Evolutionary conservation across 2,113 vertebrate species (phyloP).

Genomic region (Nymphicus hollandicus): DNA sequence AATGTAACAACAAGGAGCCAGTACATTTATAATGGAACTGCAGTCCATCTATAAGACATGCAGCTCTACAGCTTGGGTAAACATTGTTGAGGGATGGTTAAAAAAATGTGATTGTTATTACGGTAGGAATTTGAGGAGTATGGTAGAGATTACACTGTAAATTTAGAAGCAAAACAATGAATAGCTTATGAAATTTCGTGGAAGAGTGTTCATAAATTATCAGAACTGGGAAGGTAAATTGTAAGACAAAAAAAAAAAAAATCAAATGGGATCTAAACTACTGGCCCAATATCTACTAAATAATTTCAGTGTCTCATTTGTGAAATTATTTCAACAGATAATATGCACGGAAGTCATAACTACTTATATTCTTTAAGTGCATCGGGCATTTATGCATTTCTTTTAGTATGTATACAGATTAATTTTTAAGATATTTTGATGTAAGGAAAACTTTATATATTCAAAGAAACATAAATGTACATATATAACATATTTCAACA

Average conservation of each 20-base stretch:
- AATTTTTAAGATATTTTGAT: neutral
- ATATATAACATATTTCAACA: neutral
- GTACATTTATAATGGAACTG: neutral
- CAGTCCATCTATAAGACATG: neutral
- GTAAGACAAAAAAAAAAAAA: neutral
- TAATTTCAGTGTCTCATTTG: neutral
- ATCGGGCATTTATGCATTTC: neutral
- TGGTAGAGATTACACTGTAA: neutral
- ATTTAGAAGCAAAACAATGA: neutral
- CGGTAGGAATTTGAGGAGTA: neutral
- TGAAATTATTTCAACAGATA: neutral
- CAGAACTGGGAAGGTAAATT: neutral
- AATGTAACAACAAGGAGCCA: neutral
- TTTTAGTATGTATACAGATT: neutral
- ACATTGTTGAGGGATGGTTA: neutral
- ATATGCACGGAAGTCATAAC: neutral
- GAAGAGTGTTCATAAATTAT: neutral
- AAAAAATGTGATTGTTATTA: neutral
- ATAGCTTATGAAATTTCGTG: neutral
- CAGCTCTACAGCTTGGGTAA: neutral
- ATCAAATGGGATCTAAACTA: neutral
- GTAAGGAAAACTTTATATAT: neutral
- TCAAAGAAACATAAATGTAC: neutral
- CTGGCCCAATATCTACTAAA: neutral
- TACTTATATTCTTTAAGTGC: neutral